A percentile compares a stretch with the other conserved stretches of the same genome.
phyloP scores from a whole-genome alignment of 2,797 vertebrate species.

The Cirrhinus molitorella region DNA sequence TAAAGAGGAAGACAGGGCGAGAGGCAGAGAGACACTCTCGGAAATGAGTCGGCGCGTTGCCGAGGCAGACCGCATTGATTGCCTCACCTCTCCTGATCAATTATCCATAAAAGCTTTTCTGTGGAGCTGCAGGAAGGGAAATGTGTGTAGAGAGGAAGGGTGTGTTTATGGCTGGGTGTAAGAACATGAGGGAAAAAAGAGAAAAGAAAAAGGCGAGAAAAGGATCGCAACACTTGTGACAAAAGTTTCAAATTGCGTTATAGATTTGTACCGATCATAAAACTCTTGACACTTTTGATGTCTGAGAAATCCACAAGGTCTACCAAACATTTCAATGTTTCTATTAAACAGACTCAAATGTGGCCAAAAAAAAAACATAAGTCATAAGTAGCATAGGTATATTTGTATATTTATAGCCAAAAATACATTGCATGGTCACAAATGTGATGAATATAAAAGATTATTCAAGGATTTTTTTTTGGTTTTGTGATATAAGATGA shows the following conservation, averaged over 20 bases:
- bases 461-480: no score
- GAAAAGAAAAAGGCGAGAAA: slow-evolving; percentile 61
- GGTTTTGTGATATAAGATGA: no score
- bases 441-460: no score
- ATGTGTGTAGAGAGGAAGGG: slow-evolving; percentile 1
- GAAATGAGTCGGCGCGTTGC: slow-evolving; percentile 78
- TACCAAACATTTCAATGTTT: background rate
- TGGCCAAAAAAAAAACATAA: no score
- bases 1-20: slow-evolving; percentile 19
- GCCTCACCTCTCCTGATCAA: slow-evolving; percentile 76
- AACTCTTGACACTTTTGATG: background rate
- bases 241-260: background rate
- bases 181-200: background rate
- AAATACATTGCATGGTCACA: no score
- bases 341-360: background rate
- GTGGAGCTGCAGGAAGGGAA: slow-evolving; percentile 70
- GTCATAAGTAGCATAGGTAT: no score
- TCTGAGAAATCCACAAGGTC: background rate
- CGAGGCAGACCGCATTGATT: slow-evolving; percentile 77
- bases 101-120: slow-evolving; percentile 82
- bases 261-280: background rate
- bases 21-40: slow-evolving; percentile 55
- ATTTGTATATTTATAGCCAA: no score
- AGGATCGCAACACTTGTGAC: slow-evolving; percentile 13
- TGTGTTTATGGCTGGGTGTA: background rate